Percentiles rank a stretch among this genome's conserved stretches.
Evolutionary conservation across 2,113 vertebrate genomes (phyloP).

Genomic region (Aphyosemion australe): DNA sequence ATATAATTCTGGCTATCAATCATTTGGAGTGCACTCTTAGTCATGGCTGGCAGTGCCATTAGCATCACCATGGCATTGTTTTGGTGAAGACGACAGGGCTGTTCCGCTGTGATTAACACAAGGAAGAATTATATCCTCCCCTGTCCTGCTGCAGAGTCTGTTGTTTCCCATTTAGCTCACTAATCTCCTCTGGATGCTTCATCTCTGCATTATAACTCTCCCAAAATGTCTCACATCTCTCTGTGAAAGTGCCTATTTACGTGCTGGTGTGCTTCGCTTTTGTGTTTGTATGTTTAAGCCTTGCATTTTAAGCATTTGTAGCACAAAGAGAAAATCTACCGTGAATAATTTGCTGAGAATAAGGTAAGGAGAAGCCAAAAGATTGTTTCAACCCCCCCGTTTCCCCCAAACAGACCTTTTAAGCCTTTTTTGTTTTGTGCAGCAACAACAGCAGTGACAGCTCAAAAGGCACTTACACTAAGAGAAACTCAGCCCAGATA

Average conservation of each 20-base stretch:
- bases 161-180: conserved; percentile 68
- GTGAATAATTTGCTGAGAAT: conserved; percentile 69
- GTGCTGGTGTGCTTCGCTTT: conserved; percentile 24
- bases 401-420: conserved; percentile 25
- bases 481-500: conserved; percentile 18
- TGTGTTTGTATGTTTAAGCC: conserved; percentile 58
- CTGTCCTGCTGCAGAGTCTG: conserved; percentile 58
- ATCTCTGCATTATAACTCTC: conserved; percentile 51
- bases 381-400: conserved; percentile 45
- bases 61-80: conserved; percentile 75
- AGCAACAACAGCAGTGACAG: conserved; percentile 42
- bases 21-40: conserved; percentile 68
- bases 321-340: conserved; percentile 72
- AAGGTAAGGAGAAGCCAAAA: conserved; percentile 57
- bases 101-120: conserved; percentile 76
- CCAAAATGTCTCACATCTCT: conserved; percentile 65
- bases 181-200: conserved; percentile 67
- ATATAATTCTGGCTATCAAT: conserved; percentile 81
- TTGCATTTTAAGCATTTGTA: conserved; percentile 55
- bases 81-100: conserved; percentile 71
- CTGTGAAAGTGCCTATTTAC: conserved; percentile 46
- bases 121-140: conserved; percentile 69
- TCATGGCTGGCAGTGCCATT: conserved; percentile 80
- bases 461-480: conserved; percentile 30
- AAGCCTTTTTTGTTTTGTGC: conserved; percentile 44